Evolutionary conservation across 37 sponge, comb jelly and placozoan species (phyloP).

Genomic region (Aplysina aerophoba): DNA sequence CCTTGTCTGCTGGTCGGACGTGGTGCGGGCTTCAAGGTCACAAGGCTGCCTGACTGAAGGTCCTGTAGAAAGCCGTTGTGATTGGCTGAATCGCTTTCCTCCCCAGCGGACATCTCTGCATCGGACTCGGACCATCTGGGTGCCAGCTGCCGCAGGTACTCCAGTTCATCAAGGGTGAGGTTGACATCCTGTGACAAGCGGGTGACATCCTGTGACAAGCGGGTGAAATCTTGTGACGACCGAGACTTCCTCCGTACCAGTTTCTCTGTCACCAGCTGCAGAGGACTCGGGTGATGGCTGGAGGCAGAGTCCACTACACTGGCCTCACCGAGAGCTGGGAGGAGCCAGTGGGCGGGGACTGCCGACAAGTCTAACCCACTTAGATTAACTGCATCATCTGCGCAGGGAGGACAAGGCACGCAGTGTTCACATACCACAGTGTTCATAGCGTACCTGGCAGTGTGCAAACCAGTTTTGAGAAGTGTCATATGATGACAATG

Average conservation of each 20-base stretch:
- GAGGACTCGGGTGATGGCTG: background rate
- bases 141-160: background rate
- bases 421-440: too few species aligned
- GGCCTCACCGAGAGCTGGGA: constrained; percentile 33
- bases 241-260: background rate
- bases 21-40: background rate
- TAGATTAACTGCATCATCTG: constrained; percentile 42
- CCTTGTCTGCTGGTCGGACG: background rate
- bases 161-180: background rate
- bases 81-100: too few species aligned
- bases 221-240: background rate
- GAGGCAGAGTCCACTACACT: too few species aligned
- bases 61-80: too few species aligned
- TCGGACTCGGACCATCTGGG: too few species aligned
- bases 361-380: constrained; percentile 54
- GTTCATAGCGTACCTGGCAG: too few species aligned
- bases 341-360: constrained; percentile 60
- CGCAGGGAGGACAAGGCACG: background rate
- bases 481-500: too few species aligned
- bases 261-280: background rate
- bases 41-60: too few species aligned
- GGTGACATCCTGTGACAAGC: background rate
- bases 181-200: background rate
- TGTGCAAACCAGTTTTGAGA: too few species aligned
- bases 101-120: too few species aligned